Evolutionary conservation across 2,888 invertebrate species (phyloP), one percentile per base, ranked within the genome.

Genomic region (Spialia ferax): DNA sequence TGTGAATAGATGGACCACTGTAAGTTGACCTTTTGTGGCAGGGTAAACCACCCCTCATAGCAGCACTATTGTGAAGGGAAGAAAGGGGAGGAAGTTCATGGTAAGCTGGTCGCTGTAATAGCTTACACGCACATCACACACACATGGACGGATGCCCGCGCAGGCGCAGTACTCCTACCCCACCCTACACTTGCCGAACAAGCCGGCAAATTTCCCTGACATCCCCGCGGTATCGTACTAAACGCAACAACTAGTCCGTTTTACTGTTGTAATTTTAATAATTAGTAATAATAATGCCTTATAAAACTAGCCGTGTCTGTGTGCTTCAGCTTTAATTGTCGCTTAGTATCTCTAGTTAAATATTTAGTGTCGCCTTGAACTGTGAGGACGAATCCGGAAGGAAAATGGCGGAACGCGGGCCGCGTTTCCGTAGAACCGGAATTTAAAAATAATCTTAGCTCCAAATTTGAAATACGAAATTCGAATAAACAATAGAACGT

Each of bases 181-280:
- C 92, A 90, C 93, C 92, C 90, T 85, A 69, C 65, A 73, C 74
- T 75, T 71, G 87, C 83, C 87, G 83, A 80, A 80, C 77, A 79
- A 87, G 81, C 92, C 93, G 92, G 92, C 91, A 82, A 90, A 91
- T 89, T 89, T 86, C 88, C 87, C 81, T 81, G 84, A 87, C 90
- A 90, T 87, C 90, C 89, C 84, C 79, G 88, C 77, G 85, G 87
- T 85, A 82, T 84, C 81, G 84, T 81, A 80, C 81, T 77, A 89
- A 91, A 87, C 90, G 91, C 89, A 89, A 90, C 91, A 88, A 89
- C 83, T 86, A 80, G 81, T 78, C 82, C 80, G 71, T 74, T 73
- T 42, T 66, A 60, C 54, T 55, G 29, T 61, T 23, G 35, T 57
- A 48, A 56, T 29, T 64, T 48, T 7, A 52, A 23, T 26, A 52